Evolutionary conservation across 2,888 invertebrate species (phyloP).

Genomic region (Clivina fossor): DNA sequence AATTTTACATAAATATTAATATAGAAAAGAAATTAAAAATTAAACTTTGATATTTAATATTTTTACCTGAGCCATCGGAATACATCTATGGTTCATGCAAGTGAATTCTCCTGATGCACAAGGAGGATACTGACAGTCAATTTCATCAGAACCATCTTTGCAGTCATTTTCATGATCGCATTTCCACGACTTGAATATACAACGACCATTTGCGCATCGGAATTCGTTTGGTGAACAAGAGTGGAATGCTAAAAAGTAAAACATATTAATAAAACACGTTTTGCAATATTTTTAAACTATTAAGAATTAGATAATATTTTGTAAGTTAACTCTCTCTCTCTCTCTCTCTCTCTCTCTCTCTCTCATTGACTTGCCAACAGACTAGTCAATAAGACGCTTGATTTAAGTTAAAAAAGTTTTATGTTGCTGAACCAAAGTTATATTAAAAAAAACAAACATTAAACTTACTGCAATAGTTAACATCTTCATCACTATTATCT

Average conservation of each 20-base stretch:
- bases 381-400: too few relatives aligned
- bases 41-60: too few relatives aligned
- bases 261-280: constrained; percentile 21
- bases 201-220: constrained; percentile 92
- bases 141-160: constrained; percentile 89
- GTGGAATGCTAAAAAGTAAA: constrained; percentile 68
- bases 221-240: constrained; percentile 94
- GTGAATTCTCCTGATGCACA: constrained; percentile 94
- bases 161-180: constrained; percentile 95
- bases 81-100: constrained; percentile 90
- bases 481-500: constrained; percentile 85
- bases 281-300: background rate
- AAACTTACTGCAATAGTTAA: constrained; percentile 74
- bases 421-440: too few relatives aligned
- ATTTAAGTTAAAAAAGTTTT: too few relatives aligned
- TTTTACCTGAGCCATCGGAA: constrained; percentile 76
- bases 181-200: constrained; percentile 93
- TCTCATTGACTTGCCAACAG: too few relatives aligned
- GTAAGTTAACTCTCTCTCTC: too few relatives aligned
- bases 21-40: too few relatives aligned
- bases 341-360: too few relatives aligned
- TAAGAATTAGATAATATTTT: too few relatives aligned
- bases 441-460: constrained; percentile 15
- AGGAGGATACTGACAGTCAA: constrained; percentile 83
- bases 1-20: too few relatives aligned